These are phyloP conservation scores for Drosophila parabipectinata DNA, from an alignment of 1,140 invertebrate species.

Conservation along the genomic window DNA sequence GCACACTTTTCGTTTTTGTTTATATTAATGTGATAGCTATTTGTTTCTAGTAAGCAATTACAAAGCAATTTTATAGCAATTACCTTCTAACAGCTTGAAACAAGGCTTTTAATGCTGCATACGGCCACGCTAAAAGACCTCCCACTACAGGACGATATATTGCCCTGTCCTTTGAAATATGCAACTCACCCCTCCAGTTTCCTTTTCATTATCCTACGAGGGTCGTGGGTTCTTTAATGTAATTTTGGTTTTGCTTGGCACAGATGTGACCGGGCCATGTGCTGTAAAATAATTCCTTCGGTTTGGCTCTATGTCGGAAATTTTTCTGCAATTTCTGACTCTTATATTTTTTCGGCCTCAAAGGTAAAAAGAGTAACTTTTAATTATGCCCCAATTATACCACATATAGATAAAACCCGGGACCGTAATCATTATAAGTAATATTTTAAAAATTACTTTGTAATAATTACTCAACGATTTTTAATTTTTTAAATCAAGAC, in stretches of 20 bases:
- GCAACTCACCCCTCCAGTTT: conserved; percentile 60
- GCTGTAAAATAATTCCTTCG: conserved; percentile 61
- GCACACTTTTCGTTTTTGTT: conserved; percentile 69
- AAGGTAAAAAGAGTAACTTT: too few relatives aligned
- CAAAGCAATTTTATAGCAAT: conserved; percentile 82
- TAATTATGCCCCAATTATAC: too few relatives aligned
- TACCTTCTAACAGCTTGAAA: conserved; percentile 78
- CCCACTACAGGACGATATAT: conserved; percentile 28
- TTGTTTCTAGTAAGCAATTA: conserved; percentile 82
- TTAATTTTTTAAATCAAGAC: too few relatives aligned
- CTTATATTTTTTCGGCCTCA: not conserved
- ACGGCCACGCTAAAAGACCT: conserved; percentile 12
- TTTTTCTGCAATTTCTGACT: conserved; percentile 35
- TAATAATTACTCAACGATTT: too few relatives aligned
- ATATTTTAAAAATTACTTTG: too few relatives aligned
- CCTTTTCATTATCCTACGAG: not conserved
- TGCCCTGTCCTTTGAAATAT: conserved; percentile 52
- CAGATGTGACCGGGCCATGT: conserved; percentile 77
- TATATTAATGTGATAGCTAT: conserved; percentile 81
- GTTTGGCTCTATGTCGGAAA: conserved; percentile 21
- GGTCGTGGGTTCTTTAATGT: conserved; percentile 21
- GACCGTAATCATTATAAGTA: too few relatives aligned
- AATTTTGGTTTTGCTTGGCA: conserved; percentile 59
- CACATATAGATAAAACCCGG: too few relatives aligned
- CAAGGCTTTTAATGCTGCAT: conserved; percentile 67